A percentile compares a stretch with the other conserved stretches of the same genome.
Conservation (phyloP, 2,888 invertebrate genomes). For the Pilophorus perplexus region DNA sequence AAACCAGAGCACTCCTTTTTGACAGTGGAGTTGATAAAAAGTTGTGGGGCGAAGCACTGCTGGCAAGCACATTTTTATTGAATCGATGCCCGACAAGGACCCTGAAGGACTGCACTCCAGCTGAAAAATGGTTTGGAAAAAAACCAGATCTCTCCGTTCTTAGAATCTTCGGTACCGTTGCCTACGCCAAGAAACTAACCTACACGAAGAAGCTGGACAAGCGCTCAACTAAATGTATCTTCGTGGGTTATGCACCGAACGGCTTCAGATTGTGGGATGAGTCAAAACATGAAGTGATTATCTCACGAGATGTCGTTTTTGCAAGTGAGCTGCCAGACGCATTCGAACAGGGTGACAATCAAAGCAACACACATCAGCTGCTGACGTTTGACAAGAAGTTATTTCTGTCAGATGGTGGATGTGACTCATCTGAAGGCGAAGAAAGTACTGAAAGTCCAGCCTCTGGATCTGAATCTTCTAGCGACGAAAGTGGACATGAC, state of each 20-base stretch:
- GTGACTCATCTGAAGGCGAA: too few relatives aligned
- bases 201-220: conserved; percentile 6
- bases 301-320: conserved; percentile 12
- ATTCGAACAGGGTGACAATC: not conserved
- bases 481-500: too few relatives aligned
- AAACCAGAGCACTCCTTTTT: conserved; percentile 10
- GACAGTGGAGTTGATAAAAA: not conserved
- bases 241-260: conserved; percentile 27
- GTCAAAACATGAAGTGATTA: conserved; percentile 13
- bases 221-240: conserved; percentile 4
- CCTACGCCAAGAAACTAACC: conserved; percentile 7
- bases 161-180: conserved; percentile 6
- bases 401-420: too few relatives aligned
- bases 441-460: too few relatives aligned
- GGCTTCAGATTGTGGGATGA: conserved; percentile 23
- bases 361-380: not conserved
- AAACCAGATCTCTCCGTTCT: conserved; percentile 9
- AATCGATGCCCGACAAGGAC: not conserved
- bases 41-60: not conserved
- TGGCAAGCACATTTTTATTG: not conserved
- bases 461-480: too few relatives aligned
- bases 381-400: not conserved
- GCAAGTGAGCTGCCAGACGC: not conserved
- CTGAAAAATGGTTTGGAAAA: conserved; percentile 15
- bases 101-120: not conserved